These are phyloP conservation scores for Meiosimyza decipiens DNA, from an alignment of 2,888 invertebrate genomes.

Conservation along the genomic window DNA sequence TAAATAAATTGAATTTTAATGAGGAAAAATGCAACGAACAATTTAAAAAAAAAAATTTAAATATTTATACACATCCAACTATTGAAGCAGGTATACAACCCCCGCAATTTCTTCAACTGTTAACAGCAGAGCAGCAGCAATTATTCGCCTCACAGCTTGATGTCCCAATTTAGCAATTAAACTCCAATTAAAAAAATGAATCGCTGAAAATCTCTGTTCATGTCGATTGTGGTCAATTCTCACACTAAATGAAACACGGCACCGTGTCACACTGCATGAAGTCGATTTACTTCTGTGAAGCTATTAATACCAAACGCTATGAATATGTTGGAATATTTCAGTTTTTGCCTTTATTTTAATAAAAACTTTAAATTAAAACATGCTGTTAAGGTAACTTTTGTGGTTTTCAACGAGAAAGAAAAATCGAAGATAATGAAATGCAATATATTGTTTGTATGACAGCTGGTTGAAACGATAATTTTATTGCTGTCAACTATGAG, in stretches of 20 bases:
- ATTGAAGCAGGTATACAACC: neutral
- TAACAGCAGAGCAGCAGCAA: neutral
- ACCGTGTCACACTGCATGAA: neutral
- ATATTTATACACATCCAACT: neutral
- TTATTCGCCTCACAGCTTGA: slow-evolving; percentile 30
- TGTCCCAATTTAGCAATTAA: slow-evolving; percentile 40
- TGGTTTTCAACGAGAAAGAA: too few species aligned
- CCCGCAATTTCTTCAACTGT: neutral
- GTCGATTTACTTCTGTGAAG: neutral
- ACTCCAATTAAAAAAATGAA: slow-evolving; percentile 42
- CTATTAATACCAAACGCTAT: neutral
- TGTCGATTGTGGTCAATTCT: slow-evolving; percentile 14
- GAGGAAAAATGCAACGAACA: too few species aligned
- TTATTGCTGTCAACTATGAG: too few species aligned
- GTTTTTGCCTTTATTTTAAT: too few species aligned
- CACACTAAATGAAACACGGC: slow-evolving; percentile 4
- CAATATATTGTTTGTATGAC: slow-evolving; percentile 5
- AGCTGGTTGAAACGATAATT: neutral
- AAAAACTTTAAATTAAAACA: too few species aligned
- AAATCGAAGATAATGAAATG: too few species aligned
- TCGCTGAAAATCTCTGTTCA: neutral
- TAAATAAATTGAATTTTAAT: too few species aligned
- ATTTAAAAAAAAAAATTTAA: neutral
- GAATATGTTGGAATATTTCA: too few species aligned
- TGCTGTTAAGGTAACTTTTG: too few species aligned